phyloP scores from a whole-genome alignment of 37 sponge, comb jelly and placozoan species.

The Aplysina aerophoba region DNA sequence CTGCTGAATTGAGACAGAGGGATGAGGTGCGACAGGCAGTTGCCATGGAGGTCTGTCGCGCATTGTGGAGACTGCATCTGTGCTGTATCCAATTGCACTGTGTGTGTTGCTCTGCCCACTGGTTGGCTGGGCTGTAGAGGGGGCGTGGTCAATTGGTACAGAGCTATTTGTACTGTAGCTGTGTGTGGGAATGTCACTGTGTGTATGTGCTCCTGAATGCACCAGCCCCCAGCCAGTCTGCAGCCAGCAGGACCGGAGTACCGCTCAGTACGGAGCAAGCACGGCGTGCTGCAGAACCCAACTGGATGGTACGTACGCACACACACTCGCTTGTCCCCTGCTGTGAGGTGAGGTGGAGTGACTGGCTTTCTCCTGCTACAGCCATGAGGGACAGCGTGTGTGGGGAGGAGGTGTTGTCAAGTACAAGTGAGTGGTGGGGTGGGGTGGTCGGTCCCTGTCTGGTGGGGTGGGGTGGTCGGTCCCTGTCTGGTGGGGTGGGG shows the following conservation, averaged over 20 bases:
- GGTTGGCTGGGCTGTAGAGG: too few relatives aligned
- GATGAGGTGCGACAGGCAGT: constrained; percentile 28
- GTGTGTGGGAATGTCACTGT: too few relatives aligned
- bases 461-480: too few relatives aligned
- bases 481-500: too few relatives aligned
- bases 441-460: too few relatives aligned
- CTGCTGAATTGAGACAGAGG: constrained; percentile 25
- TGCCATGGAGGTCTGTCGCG: constrained; percentile 66
- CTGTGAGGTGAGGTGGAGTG: too few relatives aligned
- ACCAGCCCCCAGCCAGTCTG: constrained; percentile 28
- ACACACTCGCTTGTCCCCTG: background rate
- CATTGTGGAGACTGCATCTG: background rate
- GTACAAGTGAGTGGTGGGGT: constrained; percentile 24
- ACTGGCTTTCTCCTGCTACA: background rate
- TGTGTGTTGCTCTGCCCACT: too few relatives aligned
- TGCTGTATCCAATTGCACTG: constrained; percentile 27
- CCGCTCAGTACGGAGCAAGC: constrained; percentile 22
- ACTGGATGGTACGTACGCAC: constrained; percentile 43
- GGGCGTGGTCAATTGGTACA: too few relatives aligned
- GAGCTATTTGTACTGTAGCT: too few relatives aligned
- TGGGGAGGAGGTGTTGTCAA: constrained; percentile 64
- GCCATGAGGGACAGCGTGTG: constrained; percentile 52
- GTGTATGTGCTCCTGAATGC: too few relatives aligned
- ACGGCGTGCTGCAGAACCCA: constrained; percentile 54
- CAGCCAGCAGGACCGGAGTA: background rate